A percentile compares a stretch with the other conserved stretches of the same genome.
Evolutionary conservation across 2,888 invertebrate species (phyloP).

Genomic region (Ichneumon xanthorius): DNA sequence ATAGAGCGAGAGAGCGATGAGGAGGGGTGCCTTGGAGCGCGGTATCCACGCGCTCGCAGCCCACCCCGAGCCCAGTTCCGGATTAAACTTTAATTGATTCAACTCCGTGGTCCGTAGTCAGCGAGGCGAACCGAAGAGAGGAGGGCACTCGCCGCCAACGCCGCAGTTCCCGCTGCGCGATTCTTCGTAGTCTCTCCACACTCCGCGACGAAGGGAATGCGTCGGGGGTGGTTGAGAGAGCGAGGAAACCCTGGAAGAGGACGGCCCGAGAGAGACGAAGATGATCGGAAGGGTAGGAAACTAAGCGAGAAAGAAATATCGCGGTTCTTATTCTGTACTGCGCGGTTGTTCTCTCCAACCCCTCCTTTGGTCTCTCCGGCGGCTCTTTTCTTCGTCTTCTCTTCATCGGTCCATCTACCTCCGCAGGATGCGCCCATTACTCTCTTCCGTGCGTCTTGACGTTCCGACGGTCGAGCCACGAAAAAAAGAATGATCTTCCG

Average conservation of each 20-base stretch:
- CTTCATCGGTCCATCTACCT: slow-evolving; percentile 69
- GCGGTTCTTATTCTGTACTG: slow-evolving; percentile 18
- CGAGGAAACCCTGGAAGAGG: neutral
- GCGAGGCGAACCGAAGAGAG: slow-evolving; percentile 79
- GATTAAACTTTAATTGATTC: slow-evolving; percentile 88
- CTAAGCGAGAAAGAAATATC: slow-evolving; percentile 24
- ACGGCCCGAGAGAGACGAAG: slow-evolving; percentile 41
- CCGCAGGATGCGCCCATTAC: slow-evolving; percentile 80
- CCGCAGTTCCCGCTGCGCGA: slow-evolving; percentile 67
- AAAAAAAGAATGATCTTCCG: slow-evolving; percentile 58
- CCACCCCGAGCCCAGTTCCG: slow-evolving; percentile 84
- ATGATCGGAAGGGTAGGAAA: slow-evolving; percentile 34
- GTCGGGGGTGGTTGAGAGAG: slow-evolving; percentile 8
- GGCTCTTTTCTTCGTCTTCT: slow-evolving; percentile 68
- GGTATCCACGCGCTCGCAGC: slow-evolving; percentile 14
- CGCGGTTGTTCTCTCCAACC: neutral
- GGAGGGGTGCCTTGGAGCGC: slow-evolving; percentile 45
- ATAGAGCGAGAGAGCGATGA: slow-evolving; percentile 68
- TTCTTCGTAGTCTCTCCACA: slow-evolving; percentile 66
- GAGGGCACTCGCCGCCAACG: slow-evolving; percentile 77
- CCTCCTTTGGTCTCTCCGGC: slow-evolving; percentile 18
- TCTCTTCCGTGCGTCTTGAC: slow-evolving; percentile 72
- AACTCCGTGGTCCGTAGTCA: slow-evolving; percentile 82
- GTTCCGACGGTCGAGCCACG: slow-evolving; percentile 50
- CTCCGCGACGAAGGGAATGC: slow-evolving; percentile 35